These are phyloP conservation scores for Trachymyrmex cornetzi DNA, from an alignment of 1,140 invertebrate species.

Conservation along the genomic window DNA sequence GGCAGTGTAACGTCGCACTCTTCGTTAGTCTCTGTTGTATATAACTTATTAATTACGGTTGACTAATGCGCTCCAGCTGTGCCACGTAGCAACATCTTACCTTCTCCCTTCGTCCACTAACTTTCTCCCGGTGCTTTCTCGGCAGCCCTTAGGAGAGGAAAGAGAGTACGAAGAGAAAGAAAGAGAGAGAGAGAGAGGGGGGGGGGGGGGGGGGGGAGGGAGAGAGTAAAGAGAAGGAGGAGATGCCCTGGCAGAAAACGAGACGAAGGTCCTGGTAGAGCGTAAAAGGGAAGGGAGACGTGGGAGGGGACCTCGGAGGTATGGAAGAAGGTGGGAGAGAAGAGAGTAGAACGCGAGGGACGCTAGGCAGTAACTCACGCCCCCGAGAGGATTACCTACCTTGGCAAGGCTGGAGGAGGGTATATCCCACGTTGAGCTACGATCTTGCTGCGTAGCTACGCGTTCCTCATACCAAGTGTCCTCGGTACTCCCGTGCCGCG, in stretches of 20 bases:
- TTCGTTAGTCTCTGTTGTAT: slow-evolving; percentile 71
- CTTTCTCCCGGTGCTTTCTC: slow-evolving; percentile 66
- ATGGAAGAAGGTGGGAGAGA: slow-evolving; percentile 66
- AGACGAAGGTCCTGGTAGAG: slow-evolving; percentile 23
- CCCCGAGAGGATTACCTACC: slow-evolving; percentile 87
- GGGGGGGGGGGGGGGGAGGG: not conserved
- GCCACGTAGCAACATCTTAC: slow-evolving; percentile 65
- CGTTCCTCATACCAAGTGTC: slow-evolving; percentile 87
- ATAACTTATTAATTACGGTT: slow-evolving; percentile 80
- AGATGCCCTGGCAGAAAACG: slow-evolving; percentile 47
- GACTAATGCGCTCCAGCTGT: slow-evolving; percentile 79
- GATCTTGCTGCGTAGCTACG: slow-evolving; percentile 87
- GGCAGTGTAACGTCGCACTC: slow-evolving; percentile 60
- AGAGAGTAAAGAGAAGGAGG: slow-evolving; percentile 71
- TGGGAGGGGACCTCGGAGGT: slow-evolving; percentile 31
- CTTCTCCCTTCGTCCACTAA: slow-evolving; percentile 51
- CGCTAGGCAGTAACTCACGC: slow-evolving; percentile 86
- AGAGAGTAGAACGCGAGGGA: slow-evolving; percentile 80
- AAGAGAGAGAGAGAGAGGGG: slow-evolving; percentile 20
- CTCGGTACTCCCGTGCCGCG: slow-evolving; percentile 77
- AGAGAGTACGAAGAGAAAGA: slow-evolving; percentile 56
- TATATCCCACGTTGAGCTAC: slow-evolving; percentile 86
- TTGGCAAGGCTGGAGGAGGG: slow-evolving; percentile 83
- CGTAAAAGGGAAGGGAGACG: slow-evolving; percentile 30
- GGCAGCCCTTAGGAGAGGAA: slow-evolving; percentile 55